Evolutionary conservation across 1,140 invertebrate genomes (phyloP).

Genomic region (Triops longicaudatus): DNA sequence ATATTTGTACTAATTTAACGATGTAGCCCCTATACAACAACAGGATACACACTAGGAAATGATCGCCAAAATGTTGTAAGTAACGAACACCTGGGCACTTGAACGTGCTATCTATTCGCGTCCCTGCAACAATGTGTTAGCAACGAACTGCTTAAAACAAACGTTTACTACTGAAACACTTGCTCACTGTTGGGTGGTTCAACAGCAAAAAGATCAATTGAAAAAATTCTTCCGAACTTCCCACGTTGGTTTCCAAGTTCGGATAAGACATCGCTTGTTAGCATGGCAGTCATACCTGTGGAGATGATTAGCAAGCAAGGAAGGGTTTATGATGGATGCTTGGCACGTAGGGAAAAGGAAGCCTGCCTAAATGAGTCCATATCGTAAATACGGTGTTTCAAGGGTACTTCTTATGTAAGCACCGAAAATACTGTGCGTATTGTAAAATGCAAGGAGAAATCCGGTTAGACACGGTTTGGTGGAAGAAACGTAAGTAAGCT

Average conservation of each 20-base stretch:
- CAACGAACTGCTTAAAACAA: not conserved
- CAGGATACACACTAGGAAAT: not conserved
- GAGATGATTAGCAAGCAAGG: not conserved
- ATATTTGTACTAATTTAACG: not conserved
- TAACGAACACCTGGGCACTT: not conserved
- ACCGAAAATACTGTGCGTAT: not conserved
- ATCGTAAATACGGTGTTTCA: not conserved
- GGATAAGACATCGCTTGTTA: not conserved
- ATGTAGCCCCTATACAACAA: not conserved
- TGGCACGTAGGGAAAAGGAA: not conserved
- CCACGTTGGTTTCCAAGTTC: not conserved
- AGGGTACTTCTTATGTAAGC: not conserved
- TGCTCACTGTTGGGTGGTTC: not conserved
- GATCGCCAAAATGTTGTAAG: not conserved
- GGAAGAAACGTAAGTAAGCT: not conserved
- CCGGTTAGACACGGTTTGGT: not conserved
- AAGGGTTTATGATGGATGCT: slow-evolving; percentile 11
- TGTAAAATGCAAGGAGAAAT: not conserved
- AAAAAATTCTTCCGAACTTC: not conserved
- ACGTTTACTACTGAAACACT: not conserved
- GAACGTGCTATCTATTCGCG: not conserved
- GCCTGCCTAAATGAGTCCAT: slow-evolving; percentile 2
- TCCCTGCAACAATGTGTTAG: not conserved
- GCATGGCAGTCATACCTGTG: not conserved
- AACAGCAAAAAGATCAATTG: not conserved